A percentile compares a stretch with the other conserved stretches of the same genome.
Evolutionary conservation across 2,113 vertebrate genomes (phyloP).

Genomic region (Pluvianellus socialis): DNA sequence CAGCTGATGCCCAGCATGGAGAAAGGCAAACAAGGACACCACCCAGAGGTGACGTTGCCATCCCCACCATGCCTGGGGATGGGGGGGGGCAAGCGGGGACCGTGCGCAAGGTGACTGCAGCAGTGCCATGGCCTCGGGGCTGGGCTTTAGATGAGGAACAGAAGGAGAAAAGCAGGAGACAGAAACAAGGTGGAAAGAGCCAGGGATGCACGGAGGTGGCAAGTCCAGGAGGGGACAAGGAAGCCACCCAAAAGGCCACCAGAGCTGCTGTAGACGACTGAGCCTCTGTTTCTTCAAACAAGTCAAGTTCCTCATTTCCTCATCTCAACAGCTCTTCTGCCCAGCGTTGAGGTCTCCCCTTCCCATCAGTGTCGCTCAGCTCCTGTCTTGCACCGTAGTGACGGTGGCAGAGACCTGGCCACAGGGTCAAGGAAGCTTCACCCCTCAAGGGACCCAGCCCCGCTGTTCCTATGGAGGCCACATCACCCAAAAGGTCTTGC

Average conservation of each 20-base stretch:
- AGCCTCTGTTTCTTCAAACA: neutral
- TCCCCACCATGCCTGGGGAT: rapidly evolving
- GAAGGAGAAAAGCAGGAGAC: neutral
- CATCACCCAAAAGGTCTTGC: neutral
- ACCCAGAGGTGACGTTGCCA: neutral
- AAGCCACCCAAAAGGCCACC: neutral
- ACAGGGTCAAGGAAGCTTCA: rapidly evolving
- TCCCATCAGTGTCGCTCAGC: rapidly evolving
- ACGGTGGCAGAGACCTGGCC: rapidly evolving
- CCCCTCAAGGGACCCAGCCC: neutral
- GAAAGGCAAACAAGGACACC: neutral
- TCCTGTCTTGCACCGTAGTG: rapidly evolving
- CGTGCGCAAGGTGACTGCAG: rapidly evolving
- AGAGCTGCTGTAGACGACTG: neutral
- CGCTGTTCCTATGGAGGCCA: neutral
- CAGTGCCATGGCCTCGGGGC: rapidly evolving
- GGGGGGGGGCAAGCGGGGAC: neutral
- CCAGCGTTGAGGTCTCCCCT: neutral
- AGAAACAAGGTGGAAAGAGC: neutral
- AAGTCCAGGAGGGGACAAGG: neutral
- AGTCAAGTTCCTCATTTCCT: neutral
- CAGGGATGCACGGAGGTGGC: neutral
- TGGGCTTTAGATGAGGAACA: neutral
- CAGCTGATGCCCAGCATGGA: neutral
- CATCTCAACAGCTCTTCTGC: rapidly evolving